These are phyloP conservation scores for Epinephelus awoara DNA, from an alignment of 2,797 vertebrate genomes.

Conservation along the genomic window DNA sequence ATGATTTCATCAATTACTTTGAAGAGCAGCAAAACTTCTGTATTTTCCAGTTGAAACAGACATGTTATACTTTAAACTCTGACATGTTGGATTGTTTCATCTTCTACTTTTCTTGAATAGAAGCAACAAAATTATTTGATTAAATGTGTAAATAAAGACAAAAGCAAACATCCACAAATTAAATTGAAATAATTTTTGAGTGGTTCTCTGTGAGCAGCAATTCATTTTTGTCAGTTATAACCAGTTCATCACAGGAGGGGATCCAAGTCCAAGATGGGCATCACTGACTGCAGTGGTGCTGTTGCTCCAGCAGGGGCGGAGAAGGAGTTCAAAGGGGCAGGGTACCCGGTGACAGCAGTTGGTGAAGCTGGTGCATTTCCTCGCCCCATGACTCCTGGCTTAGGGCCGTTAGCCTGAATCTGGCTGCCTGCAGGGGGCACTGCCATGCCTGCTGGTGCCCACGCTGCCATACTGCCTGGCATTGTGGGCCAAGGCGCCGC, in stretches of 20 bases:
- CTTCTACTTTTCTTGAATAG: background rate
- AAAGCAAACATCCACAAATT: background rate
- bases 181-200: background rate
- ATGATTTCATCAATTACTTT: background rate
- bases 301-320: background rate
- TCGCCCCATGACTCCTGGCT: background rate
- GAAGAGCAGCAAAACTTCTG: background rate
- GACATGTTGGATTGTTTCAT: conserved; percentile 2
- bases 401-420: conserved; percentile 13
- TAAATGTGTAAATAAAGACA: background rate
- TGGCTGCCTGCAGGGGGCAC: conserved; percentile 28
- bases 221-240: background rate
- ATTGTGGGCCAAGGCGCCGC: conserved; percentile 36
- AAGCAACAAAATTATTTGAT: background rate
- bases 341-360: background rate
- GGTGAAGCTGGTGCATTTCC: conserved; percentile 13
- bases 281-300: background rate
- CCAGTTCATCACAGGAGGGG: conserved; percentile 29
- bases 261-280: conserved; percentile 14
- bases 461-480: conserved; percentile 26
- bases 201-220: background rate
- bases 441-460: conserved; percentile 31
- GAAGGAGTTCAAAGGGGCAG: conserved; percentile 12
- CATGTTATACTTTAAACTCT: background rate
- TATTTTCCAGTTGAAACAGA: conserved; percentile 4